Evolutionary conservation across 2,888 invertebrate species (phyloP), one percentile per base, ranked within the genome.

Genomic region (Enchytraeus crypticus): DNA sequence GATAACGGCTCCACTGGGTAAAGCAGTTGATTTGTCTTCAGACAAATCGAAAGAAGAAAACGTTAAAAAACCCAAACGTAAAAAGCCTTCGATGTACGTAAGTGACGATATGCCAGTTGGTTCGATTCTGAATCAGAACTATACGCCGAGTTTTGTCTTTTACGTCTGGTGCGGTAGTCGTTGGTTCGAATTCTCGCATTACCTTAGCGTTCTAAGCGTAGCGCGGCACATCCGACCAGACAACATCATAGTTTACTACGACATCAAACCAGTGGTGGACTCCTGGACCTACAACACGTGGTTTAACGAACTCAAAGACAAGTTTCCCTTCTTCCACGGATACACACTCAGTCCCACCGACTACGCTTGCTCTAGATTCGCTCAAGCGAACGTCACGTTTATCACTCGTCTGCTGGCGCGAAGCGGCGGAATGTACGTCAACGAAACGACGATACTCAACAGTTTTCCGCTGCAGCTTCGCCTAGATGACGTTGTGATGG

Each of bases 161-260:
- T 74, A 69, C 61, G 70, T 76, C 1, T 76, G 75, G 74, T 76
- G 75, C 59, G 65, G 69, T 1, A 66, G 70, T 30, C 45, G 69
- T 14, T 71, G 72, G 51, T 73, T 77, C 53, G 66, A 70, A 47
- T 77, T 73, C 61, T 61, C 66, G 5, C 71, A 75, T 57, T 75
- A 74, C 62, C 59, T 77, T 27, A 74, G 74, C 53, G 70, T 77
- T 14, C 32, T 73, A 32, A 75, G 74, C 55, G 73, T 67, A 18
- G 72, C 73, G 69, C 71, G 70, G 43, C 61, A 68, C 2, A 45
- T 75, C 30, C 64, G 69, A 53, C 74, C 75, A 1, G 75, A 76
- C 63, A 64, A 65, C n/a, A 66, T 76, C 3, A 69, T 74, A 38
- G 71, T 76, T 56, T 70, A 71, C 34, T 72, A 71, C 55, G 62